Percentiles rank a stretch among this genome's conserved stretches.
Evolutionary conservation across 2,113 vertebrate genomes (phyloP).

Genomic region (Scophthalmus maximus): DNA sequence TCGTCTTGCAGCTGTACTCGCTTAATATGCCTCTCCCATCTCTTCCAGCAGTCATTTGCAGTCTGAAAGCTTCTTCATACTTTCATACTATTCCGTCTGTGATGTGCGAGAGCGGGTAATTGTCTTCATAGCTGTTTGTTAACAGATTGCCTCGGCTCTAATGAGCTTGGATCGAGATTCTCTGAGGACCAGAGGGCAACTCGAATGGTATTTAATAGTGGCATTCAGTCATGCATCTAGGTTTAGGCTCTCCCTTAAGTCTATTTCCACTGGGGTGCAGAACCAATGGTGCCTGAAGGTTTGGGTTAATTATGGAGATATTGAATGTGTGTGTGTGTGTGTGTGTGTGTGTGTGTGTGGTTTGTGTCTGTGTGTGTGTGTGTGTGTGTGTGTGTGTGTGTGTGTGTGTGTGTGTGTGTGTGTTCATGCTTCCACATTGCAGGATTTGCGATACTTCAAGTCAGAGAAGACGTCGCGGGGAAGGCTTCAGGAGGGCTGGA

Average conservation of each 20-base stretch:
- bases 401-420: background rate
- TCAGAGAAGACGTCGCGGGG: constrained; percentile 96
- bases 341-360: background rate
- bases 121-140: constrained; percentile 30
- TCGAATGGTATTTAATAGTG: constrained; percentile 39
- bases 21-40: constrained; percentile 12
- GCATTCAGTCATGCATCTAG: constrained; percentile 14
- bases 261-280: constrained; percentile 5
- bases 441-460: constrained; percentile 95
- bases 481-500: constrained; percentile 94
- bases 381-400: background rate
- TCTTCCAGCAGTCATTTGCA: constrained; percentile 5
- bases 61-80: constrained; percentile 5
- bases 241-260: constrained; percentile 10
- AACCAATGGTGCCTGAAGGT: constrained; percentile 14
- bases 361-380: background rate
- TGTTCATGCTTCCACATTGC: background rate
- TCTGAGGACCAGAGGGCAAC: constrained; percentile 21
- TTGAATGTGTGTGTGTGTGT: background rate
- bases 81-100: background rate
- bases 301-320: constrained; percentile 12
- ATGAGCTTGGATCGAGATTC: constrained; percentile 24
- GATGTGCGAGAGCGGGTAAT: constrained; percentile 25
- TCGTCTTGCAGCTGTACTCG: constrained; percentile 6
- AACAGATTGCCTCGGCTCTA: constrained; percentile 24